These are phyloP conservation scores for Ptilorrhoa leucosticta DNA, from an alignment of 2,113 vertebrate genomes.

Conservation along the genomic window DNA sequence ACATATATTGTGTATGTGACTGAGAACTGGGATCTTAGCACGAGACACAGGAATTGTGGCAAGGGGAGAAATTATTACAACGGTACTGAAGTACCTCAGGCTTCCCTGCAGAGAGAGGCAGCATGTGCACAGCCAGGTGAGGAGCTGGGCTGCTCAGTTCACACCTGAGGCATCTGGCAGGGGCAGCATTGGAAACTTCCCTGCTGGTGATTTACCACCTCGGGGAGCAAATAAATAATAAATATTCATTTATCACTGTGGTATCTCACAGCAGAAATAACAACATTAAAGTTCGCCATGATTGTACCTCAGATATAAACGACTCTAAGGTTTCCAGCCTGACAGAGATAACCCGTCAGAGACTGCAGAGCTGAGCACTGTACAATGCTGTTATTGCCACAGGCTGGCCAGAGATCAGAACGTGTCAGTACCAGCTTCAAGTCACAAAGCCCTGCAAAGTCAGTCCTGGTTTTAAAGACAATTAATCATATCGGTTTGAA, in stretches of 20 bases:
- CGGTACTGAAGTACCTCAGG: background rate
- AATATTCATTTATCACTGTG: background rate
- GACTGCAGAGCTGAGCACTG: background rate
- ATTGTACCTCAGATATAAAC: background rate
- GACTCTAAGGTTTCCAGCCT: background rate
- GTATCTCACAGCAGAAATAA: background rate
- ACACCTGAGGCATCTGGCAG: background rate
- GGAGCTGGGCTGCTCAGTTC: background rate
- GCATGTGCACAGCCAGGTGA: background rate
- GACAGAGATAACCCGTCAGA: background rate
- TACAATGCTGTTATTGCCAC: background rate
- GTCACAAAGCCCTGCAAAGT: background rate
- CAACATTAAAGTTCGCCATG: background rate
- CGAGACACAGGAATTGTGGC: background rate
- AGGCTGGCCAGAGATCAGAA: background rate
- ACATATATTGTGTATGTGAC: background rate
- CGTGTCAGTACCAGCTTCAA: background rate
- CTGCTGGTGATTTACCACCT: background rate
- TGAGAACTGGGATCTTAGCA: background rate
- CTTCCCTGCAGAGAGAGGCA: background rate
- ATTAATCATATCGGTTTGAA: background rate
- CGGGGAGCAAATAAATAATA: background rate
- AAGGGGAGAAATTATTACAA: background rate
- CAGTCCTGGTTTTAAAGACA: background rate
- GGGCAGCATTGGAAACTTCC: background rate